Conservation (phyloP, 2,113 vertebrate species). For the Notarius quadriscutis region DNA sequence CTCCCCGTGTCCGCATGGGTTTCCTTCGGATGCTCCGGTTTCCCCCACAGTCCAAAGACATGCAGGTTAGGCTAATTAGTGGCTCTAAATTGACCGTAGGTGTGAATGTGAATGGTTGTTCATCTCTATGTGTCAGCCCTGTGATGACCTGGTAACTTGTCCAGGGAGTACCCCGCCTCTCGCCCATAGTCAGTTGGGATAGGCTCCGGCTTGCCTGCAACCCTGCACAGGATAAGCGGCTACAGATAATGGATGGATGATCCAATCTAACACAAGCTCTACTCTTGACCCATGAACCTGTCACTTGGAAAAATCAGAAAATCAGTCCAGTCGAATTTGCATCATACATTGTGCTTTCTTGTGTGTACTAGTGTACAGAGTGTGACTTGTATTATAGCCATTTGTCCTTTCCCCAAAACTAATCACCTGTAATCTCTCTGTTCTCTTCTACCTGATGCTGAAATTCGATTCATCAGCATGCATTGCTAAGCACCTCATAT, state of each 20-base stretch:
- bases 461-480: conserved; percentile 6
- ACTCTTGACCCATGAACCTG: neutral
- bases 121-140: too few relatives aligned
- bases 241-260: neutral
- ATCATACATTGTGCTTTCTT: neutral
- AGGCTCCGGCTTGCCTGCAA: too few relatives aligned
- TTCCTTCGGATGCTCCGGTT: too few relatives aligned
- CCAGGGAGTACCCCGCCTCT: too few relatives aligned
- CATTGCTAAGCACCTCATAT: neutral
- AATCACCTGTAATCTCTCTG: neutral
- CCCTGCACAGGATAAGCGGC: too few relatives aligned
- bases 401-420: neutral
- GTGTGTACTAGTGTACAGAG: neutral
- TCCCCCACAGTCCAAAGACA: too few relatives aligned
- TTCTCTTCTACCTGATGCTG: neutral
- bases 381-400: neutral
- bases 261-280: neutral
- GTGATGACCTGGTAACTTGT: too few relatives aligned
- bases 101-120: too few relatives aligned
- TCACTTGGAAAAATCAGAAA: neutral
- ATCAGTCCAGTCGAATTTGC: neutral
- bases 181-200: too few relatives aligned
- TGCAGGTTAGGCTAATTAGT: too few relatives aligned
- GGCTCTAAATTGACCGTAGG: too few relatives aligned
- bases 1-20: too few relatives aligned